phyloP scores from a whole-genome alignment of 2,797 vertebrate genomes.

The Pseudomugil gertrudae region DNA sequence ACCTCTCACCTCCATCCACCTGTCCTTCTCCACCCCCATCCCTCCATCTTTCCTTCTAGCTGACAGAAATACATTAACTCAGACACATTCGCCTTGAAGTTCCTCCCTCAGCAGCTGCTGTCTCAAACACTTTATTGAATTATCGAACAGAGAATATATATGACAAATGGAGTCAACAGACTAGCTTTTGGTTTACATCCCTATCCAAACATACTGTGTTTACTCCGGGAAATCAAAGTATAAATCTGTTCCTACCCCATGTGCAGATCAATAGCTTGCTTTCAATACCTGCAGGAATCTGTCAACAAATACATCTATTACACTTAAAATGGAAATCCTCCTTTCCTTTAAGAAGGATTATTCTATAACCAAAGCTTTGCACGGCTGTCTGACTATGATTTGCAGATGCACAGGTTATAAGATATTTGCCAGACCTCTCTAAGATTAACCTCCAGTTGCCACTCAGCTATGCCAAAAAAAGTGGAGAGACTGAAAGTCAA shows the following conservation, averaged over 20 bases:
- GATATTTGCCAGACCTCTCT: neutral
- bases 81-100: slow-evolving; percentile 72
- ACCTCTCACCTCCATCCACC: slow-evolving; percentile 49
- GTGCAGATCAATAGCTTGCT: slow-evolving; percentile 64
- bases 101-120: slow-evolving; percentile 76
- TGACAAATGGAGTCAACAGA: slow-evolving; percentile 81
- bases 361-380: slow-evolving; percentile 30
- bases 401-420: slow-evolving; percentile 20
- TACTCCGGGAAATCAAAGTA: slow-evolving; percentile 77
- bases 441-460: slow-evolving; percentile 6
- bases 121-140: slow-evolving; percentile 81
- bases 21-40: slow-evolving; percentile 50
- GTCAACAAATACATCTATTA: slow-evolving; percentile 56
- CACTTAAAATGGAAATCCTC: slow-evolving; percentile 28
- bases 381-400: slow-evolving; percentile 18
- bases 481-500: slow-evolving; percentile 8
- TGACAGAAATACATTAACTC: slow-evolving; percentile 81
- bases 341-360: slow-evolving; percentile 21
- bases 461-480: neutral
- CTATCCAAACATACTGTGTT: slow-evolving; percentile 74
- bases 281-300: slow-evolving; percentile 64
- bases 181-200: slow-evolving; percentile 76
- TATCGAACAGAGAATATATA: slow-evolving; percentile 80
- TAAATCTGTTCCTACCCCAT: slow-evolving; percentile 70
- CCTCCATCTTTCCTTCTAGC: slow-evolving; percentile 53